Conservation (phyloP, 2,888 invertebrate species). For the Sturmia bella region DNA sequence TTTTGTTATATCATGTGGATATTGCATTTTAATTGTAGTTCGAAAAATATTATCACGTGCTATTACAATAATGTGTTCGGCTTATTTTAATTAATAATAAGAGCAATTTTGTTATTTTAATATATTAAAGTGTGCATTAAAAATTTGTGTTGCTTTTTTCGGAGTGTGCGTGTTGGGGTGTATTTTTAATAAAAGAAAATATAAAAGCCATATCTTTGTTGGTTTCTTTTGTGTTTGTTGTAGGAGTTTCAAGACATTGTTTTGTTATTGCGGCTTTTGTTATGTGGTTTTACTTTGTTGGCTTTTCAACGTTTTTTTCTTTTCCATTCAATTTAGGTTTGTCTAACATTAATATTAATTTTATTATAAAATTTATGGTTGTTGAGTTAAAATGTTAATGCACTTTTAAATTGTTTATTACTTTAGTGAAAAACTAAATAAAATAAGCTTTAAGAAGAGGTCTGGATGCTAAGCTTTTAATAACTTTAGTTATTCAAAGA, state of each 20-base stretch:
- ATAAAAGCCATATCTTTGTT: conserved; percentile 28
- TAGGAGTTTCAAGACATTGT: not conserved
- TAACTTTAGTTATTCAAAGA: conserved; percentile 14
- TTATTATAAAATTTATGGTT: conserved; percentile 64
- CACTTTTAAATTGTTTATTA: conserved; percentile 68
- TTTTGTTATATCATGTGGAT: conserved; percentile 12
- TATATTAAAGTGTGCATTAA: conserved; percentile 3
- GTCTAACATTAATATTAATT: conserved; percentile 64
- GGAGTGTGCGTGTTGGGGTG: conserved; percentile 60
- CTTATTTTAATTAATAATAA: conserved; percentile 33
- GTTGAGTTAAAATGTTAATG: conserved; percentile 68
- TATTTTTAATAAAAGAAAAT: conserved; percentile 46
- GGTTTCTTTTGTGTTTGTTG: not conserved
- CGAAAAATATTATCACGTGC: not conserved
- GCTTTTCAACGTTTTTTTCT: conserved; percentile 35
- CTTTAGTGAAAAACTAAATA: conserved; percentile 18
- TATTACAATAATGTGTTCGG: conserved; percentile 8
- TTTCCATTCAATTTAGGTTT: conserved; percentile 65
- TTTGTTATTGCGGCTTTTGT: conserved; percentile 18
- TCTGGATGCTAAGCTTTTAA: conserved; percentile 7
- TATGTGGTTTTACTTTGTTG: conserved; percentile 19
- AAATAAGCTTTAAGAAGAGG: not conserved
- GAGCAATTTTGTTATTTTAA: conserved; percentile 32
- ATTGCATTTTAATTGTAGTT: conserved; percentile 37
- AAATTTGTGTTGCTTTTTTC: not conserved